Evolutionary conservation across 2,113 vertebrate species (phyloP), one percentile per base, ranked within the genome.

Genomic region (Ranitomeya variabilis): DNA sequence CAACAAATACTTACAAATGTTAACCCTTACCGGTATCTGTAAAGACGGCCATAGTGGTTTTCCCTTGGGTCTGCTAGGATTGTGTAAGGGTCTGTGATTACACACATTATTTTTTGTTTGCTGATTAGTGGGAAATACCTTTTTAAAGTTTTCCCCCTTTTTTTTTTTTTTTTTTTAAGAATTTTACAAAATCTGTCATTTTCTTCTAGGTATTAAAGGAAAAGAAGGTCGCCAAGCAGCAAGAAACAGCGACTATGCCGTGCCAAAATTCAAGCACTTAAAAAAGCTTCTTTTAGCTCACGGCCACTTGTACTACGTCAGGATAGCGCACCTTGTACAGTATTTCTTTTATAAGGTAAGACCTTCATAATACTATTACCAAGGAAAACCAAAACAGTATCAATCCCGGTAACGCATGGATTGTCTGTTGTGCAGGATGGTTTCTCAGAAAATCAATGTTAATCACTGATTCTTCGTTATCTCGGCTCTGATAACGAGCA

Each of bases 341-440:
- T 99, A 99, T 95, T 99, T 99, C 96, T 99, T 99, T 94, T 99
- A 99, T 94, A 99, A 99, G 97, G 98, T 98, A 94, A 90, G 91
- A 12, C 13, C 23, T 60, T 45, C 18, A 37, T n/a, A 13, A 0
- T n/a, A 9, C 60, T 26, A 55, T 18, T 13, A 51, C 0, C 11
- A 10, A 8, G 10, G 51, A 11, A 51, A 31, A 59, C 16, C n/a
- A 21, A 57, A 59, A 59, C 54, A 16, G 69, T 14, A 66, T 11
- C 8, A 1, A 31, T 14, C 67, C n/a, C 59, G 4, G 15, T 23
- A 45, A 52, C 7, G 19, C n/a, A 60, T 21, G 19, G 57, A 60
- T 83, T 6, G 9, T 83, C 19, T 13, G 3, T 0, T 45, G 15
- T 19, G 21, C 45, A 83, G 81, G 59, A 31, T 2, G 2, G 21